These are phyloP conservation scores for Dinomys branickii DNA, from an alignment of 2,113 vertebrate species.

Conservation along the genomic window DNA sequence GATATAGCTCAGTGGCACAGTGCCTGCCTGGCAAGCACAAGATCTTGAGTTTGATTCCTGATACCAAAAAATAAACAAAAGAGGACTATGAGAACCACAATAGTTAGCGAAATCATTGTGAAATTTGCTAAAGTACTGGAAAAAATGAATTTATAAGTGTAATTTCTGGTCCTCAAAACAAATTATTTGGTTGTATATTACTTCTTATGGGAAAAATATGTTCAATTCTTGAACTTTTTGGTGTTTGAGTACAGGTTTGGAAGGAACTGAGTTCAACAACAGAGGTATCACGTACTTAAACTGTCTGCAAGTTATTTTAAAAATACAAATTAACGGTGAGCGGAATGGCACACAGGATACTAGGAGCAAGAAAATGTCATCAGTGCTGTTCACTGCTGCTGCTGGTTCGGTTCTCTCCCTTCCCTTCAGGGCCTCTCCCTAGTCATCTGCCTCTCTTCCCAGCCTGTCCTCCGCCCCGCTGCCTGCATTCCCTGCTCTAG, in stretches of 20 bases:
- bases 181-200: not conserved
- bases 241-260: not conserved
- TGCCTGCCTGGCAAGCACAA: too few relatives aligned
- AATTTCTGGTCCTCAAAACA: not conserved
- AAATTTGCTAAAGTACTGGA: not conserved
- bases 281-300: not conserved
- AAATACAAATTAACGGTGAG: not conserved
- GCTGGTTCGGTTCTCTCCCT: not conserved
- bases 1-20: too few relatives aligned
- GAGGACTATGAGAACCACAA: not conserved
- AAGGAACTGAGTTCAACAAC: not conserved
- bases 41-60: too few relatives aligned
- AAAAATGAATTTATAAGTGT: not conserved
- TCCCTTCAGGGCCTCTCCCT: not conserved
- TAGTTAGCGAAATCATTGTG: not conserved
- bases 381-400: not conserved
- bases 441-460: not conserved
- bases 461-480: not conserved
- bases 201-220: not conserved
- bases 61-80: not conserved
- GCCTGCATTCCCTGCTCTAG: not conserved
- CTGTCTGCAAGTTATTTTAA: not conserved
- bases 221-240: not conserved
- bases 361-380: not conserved
- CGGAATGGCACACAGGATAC: not conserved